A percentile compares a stretch with the other conserved stretches of the same genome.
phyloP scores from a whole-genome alignment of 2,797 vertebrate genomes.

The Myioborus melanocephalus region DNA sequence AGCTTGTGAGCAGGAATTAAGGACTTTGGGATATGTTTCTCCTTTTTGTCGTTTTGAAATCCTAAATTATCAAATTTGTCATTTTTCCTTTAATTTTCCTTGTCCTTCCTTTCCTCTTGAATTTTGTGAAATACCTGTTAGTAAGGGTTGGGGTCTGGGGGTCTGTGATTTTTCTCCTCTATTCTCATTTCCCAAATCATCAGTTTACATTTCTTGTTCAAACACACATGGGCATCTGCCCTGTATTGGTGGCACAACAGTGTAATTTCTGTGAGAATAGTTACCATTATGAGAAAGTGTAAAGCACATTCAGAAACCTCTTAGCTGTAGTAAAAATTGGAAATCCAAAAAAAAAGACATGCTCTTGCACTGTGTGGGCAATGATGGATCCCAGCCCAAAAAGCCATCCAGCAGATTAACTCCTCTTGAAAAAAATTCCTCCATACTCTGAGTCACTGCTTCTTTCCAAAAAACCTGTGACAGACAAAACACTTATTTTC shows the following conservation, averaged over 20 bases:
- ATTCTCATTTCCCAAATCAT: background rate
- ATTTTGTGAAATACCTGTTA: background rate
- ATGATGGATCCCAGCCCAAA: background rate
- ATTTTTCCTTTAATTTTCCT: background rate
- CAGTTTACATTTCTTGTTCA: background rate
- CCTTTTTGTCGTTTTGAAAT: background rate
- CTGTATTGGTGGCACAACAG: background rate
- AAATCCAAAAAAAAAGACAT: background rate
- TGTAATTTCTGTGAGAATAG: background rate
- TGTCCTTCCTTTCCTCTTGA: background rate
- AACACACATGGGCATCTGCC: background rate
- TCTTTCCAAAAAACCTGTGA: background rate
- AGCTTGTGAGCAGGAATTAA: background rate
- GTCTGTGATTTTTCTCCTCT: background rate
- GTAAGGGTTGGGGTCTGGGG: rapidly evolving
- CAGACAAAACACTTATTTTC: background rate
- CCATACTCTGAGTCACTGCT: background rate
- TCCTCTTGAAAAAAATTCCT: constrained; percentile 2
- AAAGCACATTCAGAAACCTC: background rate
- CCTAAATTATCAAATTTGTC: background rate
- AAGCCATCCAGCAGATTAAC: background rate
- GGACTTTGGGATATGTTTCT: background rate
- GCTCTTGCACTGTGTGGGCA: background rate
- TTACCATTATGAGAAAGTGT: background rate
- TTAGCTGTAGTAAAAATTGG: background rate